Base-by-base conservation (phyloP, 2,888 invertebrate genomes). In the Acheta domesticus region DNA sequence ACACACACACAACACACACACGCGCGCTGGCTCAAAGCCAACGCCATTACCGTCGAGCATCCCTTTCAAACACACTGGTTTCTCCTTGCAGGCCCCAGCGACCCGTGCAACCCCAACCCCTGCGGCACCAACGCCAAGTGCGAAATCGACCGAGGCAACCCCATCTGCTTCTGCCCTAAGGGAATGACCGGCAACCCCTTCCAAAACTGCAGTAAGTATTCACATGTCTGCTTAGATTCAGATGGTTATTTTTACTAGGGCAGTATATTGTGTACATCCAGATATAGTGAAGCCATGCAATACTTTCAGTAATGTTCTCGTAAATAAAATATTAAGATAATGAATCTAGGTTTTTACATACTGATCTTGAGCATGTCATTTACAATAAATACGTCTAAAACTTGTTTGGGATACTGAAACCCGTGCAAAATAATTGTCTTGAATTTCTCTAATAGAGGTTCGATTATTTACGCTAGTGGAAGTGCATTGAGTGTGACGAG, bases 151-250 rank as follows among this genome's bases (percentile, higher is more conserved):
- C 92, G 93, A 84, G 96, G 95, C 78, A 93, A 93, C 86, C 96
- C 96, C 2, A 93, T 96, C 83, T 97, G 96, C 85, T 94, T 91
- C 88, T 96, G 96, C 85, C 96, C 96, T 0, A 95, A 94, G 86
- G 96, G 95, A 82, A 88, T 95, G 82, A 96, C 96, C 5, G 96
- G 96, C 86, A 96, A 96, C 90, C 96, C 96, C 75, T 96, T 96
- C 86, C 91, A 93, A 85, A 93, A 92, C 87, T 96, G 96, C 91
- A 94, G 96, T 96, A 91, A 91, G 95, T 93, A 87, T 1, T 36
- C 36, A 36, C 36, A 36, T 5, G 36, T 36, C 36, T 36, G 36
- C 36, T 36, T 83, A 74, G 20, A 21, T 77, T 62, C 3, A 75
- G 36, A 36, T 8, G 5, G 0, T 36, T 36, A 5, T 0, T 36